These are phyloP conservation scores for Paralichthys olivaceus DNA, from an alignment of 2,113 vertebrate genomes.

Conservation along the genomic window DNA sequence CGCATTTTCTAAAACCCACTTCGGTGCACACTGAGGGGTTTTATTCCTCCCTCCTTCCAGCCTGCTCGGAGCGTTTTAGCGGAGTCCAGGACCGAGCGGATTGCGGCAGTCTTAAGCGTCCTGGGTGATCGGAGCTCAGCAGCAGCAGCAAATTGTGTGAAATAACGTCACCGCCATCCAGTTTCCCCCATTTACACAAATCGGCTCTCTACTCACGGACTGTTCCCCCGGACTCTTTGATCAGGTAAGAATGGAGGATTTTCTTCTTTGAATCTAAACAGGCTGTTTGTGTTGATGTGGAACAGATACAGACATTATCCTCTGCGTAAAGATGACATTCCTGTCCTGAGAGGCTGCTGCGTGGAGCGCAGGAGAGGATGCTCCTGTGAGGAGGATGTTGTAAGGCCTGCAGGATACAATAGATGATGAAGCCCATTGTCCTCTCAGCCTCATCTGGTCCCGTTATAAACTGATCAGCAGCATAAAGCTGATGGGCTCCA, in stretches of 20 bases:
- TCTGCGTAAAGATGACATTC: conserved; percentile 40
- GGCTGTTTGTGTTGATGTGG: neutral
- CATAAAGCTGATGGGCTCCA: neutral
- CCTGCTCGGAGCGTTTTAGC: neutral
- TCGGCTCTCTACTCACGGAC: conserved; percentile 59
- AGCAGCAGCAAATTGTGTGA: conserved; percentile 61
- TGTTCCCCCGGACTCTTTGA: conserved; percentile 43
- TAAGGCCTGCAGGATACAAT: conserved; percentile 35
- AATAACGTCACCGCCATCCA: conserved; percentile 78
- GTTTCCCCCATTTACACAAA: conserved; percentile 52
- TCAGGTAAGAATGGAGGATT: conserved; percentile 65
- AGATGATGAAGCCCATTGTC: conserved; percentile 39
- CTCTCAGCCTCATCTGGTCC: neutral
- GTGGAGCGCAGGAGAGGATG: conserved; percentile 13
- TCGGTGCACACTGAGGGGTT: conserved; percentile 26
- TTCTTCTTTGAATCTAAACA: neutral
- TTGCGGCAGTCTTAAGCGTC: conserved; percentile 57
- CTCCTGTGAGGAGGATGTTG: conserved; percentile 3
- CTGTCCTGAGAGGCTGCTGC: conserved; percentile 12
- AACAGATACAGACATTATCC: neutral
- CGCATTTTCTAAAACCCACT: conserved; percentile 28
- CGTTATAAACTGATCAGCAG: neutral
- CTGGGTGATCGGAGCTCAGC: conserved; percentile 59
- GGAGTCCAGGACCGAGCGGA: conserved; percentile 37
- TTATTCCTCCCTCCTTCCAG: neutral